Percentiles rank a stretch among this genome's conserved stretches.
These are phyloP conservation scores for Pseudopodoces humilis DNA, from an alignment of 2,113 vertebrate genomes.

Conservation along the genomic window DNA sequence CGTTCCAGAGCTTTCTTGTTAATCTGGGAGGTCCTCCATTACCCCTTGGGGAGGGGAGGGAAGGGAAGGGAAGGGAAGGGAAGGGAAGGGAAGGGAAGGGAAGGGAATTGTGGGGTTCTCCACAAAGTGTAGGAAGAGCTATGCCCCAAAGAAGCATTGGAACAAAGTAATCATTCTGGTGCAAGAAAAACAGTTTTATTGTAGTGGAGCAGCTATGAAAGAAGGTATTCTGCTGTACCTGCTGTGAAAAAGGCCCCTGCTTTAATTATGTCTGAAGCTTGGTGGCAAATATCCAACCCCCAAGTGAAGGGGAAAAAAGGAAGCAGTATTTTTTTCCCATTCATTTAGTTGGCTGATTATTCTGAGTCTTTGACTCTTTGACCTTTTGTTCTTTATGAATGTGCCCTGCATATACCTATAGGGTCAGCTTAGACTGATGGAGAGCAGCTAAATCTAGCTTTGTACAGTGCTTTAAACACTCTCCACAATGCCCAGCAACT, in stretches of 20 bases:
- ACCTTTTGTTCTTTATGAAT: constrained; percentile 53
- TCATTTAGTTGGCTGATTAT: constrained; percentile 41
- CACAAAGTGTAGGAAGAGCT: background rate
- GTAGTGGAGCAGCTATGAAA: constrained; percentile 28
- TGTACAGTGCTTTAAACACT: background rate
- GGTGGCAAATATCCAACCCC: constrained; percentile 56
- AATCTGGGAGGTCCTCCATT: background rate
- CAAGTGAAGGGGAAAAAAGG: background rate
- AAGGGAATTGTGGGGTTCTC: background rate
- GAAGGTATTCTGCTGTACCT: constrained; percentile 50
- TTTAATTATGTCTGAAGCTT: constrained; percentile 57
- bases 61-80: background rate
- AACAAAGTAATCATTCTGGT: constrained; percentile 38
- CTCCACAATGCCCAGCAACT: background rate
- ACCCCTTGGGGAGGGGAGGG: background rate
- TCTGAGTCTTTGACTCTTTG: constrained; percentile 48
- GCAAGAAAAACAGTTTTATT: constrained; percentile 28
- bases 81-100: too few relatives aligned
- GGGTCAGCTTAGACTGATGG: background rate
- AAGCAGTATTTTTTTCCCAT: constrained; percentile 5
- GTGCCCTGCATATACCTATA: constrained; percentile 30
- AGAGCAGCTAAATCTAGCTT: constrained; percentile 31
- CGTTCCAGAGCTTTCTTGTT: background rate
- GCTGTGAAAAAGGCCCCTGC: constrained; percentile 38
- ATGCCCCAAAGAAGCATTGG: background rate